These are phyloP conservation scores for Piprites chloris DNA, from an alignment of 2,113 vertebrate species.

Conservation along the genomic window DNA sequence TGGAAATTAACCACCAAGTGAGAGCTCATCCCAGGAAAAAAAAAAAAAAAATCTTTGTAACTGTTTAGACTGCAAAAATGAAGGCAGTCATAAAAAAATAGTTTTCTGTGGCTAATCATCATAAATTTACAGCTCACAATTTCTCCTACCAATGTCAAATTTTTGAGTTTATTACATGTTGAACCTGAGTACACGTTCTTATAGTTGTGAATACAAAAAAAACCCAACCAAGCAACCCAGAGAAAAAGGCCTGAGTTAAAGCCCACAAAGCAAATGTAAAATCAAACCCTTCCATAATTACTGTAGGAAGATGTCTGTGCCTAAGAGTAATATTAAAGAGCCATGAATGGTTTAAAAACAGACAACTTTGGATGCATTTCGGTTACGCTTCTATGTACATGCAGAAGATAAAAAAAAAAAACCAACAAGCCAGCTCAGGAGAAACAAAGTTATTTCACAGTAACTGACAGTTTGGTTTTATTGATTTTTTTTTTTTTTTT, in stretches of 20 bases:
- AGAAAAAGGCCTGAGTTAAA: background rate
- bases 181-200: accelerated
- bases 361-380: background rate
- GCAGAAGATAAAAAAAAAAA: background rate
- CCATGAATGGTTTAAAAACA: background rate
- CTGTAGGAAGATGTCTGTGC: background rate
- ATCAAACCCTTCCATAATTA: background rate
- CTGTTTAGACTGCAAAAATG: background rate
- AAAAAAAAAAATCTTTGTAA: background rate
- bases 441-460: background rate
- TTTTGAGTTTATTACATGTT: background rate
- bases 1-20: background rate
- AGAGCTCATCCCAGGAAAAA: background rate
- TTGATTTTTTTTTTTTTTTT: background rate
- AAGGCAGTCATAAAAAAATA: background rate
- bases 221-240: background rate
- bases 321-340: background rate
- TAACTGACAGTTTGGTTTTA: background rate
- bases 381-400: background rate
- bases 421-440: background rate
- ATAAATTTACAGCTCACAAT: background rate
- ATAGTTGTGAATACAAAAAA: background rate
- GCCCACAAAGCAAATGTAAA: background rate
- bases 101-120: background rate
- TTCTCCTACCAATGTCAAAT: background rate